phyloP scores from a whole-genome alignment of 2,888 invertebrate species.

The Megalurothrips usitatus region DNA sequence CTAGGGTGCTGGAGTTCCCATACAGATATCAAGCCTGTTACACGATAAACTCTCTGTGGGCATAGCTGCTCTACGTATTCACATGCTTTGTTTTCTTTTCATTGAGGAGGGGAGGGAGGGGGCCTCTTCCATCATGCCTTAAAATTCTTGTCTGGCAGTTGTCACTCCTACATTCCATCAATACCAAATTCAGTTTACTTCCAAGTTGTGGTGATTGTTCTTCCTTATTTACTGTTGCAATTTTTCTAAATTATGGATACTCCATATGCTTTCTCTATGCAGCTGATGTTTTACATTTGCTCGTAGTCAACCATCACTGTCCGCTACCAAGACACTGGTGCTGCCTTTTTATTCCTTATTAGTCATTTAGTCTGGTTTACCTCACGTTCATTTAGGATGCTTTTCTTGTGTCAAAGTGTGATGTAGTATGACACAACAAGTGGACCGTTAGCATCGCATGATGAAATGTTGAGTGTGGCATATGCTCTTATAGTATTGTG shows the following conservation, averaged over 20 bases:
- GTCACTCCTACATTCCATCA: neutral
- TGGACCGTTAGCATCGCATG: slow-evolving; percentile 5
- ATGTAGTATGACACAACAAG: slow-evolving; percentile 20
- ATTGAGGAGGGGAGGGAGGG: neutral
- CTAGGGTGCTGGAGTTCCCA: too few relatives aligned
- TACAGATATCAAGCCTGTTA: too few relatives aligned
- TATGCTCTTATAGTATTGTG: neutral
- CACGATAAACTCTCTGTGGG: too few relatives aligned
- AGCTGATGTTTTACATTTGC: slow-evolving; percentile 4
- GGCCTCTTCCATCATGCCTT: neutral
- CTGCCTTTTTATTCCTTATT: neutral
- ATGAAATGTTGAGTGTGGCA: slow-evolving; percentile 16
- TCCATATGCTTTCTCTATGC: neutral
- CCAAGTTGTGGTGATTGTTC: slow-evolving; percentile 11
- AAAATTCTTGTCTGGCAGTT: neutral
- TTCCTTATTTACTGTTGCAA: neutral
- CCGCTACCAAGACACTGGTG: neutral
- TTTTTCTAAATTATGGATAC: neutral
- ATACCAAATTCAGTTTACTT: neutral
- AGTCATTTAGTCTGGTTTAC: neutral
- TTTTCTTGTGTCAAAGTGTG: slow-evolving; percentile 20
- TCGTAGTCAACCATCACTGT: slow-evolving; percentile 12
- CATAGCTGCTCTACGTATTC: too few relatives aligned
- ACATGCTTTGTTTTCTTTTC: too few relatives aligned
- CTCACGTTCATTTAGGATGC: neutral